These are phyloP conservation scores for Mesocentrotus franciscanus DNA, from an alignment of 53 echinoderm and acorn worm genomes.

Conservation along the genomic window DNA sequence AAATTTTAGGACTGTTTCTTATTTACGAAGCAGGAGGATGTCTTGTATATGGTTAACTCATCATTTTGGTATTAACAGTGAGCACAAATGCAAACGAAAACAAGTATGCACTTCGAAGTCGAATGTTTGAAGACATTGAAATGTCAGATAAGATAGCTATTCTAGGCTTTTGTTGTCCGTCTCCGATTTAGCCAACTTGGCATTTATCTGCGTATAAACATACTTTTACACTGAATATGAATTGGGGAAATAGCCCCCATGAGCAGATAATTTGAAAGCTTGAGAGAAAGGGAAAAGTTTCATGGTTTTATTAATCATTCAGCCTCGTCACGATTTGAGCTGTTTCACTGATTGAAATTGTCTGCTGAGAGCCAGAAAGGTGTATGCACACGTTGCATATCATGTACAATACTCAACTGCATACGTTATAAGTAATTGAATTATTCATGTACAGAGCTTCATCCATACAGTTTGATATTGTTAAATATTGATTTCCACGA, in stretches of 20 bases:
- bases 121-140: too few relatives aligned
- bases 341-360: neutral
- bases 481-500: neutral
- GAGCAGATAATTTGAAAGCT: neutral
- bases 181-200: neutral
- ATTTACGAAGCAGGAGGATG: neutral
- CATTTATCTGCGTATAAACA: neutral
- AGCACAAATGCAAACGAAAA: neutral
- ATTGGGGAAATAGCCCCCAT: neutral
- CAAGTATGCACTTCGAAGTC: neutral
- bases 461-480: neutral
- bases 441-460: neutral
- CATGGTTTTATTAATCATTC: neutral
- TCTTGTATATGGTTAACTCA: neutral
- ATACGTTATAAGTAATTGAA: neutral
- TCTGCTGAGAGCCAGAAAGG: too few relatives aligned
- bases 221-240: neutral
- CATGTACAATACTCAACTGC: too few relatives aligned
- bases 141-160: neutral
- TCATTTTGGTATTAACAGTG: neutral
- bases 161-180: neutral
- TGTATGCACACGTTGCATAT: too few relatives aligned
- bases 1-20: neutral
- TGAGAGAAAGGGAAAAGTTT: neutral
- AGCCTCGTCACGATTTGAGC: neutral